phyloP scores from a whole-genome alignment of 2,797 vertebrate genomes.

The Takifugu ocellatus region DNA sequence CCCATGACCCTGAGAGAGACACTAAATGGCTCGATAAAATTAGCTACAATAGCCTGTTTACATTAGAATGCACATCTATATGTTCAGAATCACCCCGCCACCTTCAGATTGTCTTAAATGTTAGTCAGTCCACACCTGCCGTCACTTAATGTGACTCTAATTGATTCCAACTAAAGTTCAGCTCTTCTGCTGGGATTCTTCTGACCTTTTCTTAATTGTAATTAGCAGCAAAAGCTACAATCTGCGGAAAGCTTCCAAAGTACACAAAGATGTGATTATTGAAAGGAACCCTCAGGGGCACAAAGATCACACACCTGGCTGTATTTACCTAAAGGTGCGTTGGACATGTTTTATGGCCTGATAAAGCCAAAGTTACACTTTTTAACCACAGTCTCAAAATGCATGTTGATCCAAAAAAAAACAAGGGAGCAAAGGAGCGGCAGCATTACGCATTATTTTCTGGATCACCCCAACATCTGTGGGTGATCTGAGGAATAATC shows the following conservation, averaged over 20 bases:
- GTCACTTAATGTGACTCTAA: background rate
- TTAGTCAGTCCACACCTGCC: background rate
- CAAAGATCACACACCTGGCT: background rate
- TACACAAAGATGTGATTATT: background rate
- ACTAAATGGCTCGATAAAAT: no score
- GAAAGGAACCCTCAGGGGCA: background rate
- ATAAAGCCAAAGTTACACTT: background rate
- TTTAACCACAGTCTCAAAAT: no score
- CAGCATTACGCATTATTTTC: background rate
- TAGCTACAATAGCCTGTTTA: background rate
- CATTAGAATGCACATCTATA: background rate
- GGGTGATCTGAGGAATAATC: background rate
- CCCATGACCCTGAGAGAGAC: no score
- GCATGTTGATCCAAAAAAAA: no score
- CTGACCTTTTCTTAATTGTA: no score
- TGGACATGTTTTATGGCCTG: background rate
- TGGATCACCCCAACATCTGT: background rate
- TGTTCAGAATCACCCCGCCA: background rate
- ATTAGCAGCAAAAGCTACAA: no score
- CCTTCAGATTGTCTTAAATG: background rate
- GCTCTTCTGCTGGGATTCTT: no score
- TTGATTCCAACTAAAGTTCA: no score
- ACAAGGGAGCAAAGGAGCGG: background rate
- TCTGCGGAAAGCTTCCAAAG: background rate
- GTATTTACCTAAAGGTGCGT: background rate